Evolutionary conservation across 2,113 vertebrate genomes (phyloP), one percentile per base, ranked within the genome.

Genomic region (Atlantisia rogersi): DNA sequence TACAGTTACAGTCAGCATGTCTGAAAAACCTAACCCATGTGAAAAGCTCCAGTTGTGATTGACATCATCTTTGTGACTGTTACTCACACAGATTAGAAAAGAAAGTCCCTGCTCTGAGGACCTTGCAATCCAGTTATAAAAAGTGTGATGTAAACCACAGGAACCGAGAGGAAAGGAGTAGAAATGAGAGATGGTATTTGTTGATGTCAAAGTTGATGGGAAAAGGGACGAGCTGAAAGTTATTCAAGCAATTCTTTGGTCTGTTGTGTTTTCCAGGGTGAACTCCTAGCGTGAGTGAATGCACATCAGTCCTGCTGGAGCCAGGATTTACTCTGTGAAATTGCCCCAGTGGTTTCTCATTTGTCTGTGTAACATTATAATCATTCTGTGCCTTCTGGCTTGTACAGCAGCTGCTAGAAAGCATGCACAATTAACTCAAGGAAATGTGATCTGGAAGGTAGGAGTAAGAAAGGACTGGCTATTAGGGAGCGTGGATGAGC

Each of bases 1-100:
- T 76, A 22, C 52, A 3, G 1, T 9, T 8, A 31, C 1, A 0
- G 44, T 35, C 52, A 65, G 62, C 26, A 8, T 0, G 0, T 31
- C 76, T 92, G 63, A 68, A 67, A 67, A 68, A 73, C 31, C 26
- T 70, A 92, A 10, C 25, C 25, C 39, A 5, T 3, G 4, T 32
- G 40, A 52, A 63, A 29, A 59, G 40, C 15, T 59, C n/a, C 71
- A 59, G 68, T 2, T 78, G 80, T 39, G 42, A 68, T 83, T 90
- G 42, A 44, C 48, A 32, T 82, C 0, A 0, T 42, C 24, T 64
- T 21, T 50, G 28, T 60, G 55, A 55, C 2, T 1, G 3, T 24
- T 67, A 14, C 52, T 76, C 18, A 15, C 16, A 24, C 2, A 15
- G 40, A 2, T 7, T 32, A 60, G 40, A 58, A 53, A 69, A 44